A percentile compares a stretch with the other conserved stretches of the same genome.
phyloP scores from a whole-genome alignment of 2,888 invertebrate genomes.

The Zygaena filipendulae region DNA sequence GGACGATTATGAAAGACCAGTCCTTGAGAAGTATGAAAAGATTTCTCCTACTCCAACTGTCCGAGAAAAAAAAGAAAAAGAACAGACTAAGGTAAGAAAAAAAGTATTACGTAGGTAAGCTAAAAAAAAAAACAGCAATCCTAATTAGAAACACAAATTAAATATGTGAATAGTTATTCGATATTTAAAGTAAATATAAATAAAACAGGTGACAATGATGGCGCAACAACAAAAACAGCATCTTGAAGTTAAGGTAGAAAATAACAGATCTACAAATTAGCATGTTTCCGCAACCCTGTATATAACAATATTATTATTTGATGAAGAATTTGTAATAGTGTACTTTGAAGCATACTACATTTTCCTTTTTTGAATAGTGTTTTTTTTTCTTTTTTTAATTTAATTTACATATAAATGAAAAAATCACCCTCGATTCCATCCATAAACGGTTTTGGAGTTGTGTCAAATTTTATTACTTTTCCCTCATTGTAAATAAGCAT shows the following conservation, averaged over 20 bases:
- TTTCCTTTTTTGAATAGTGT: too few relatives aligned
- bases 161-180: too few relatives aligned
- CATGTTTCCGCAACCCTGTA: constrained; percentile 5
- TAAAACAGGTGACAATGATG: constrained; percentile 43
- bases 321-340: too few relatives aligned
- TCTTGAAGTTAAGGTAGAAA: constrained; percentile 52
- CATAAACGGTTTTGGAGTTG: too few relatives aligned
- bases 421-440: too few relatives aligned
- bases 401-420: too few relatives aligned
- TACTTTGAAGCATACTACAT: too few relatives aligned
- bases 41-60: constrained; percentile 54
- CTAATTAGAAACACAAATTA: not conserved
- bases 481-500: too few relatives aligned
- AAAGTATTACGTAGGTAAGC: not conserved
- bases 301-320: not conserved
- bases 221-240: constrained; percentile 40
- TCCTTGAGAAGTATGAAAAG: constrained; percentile 77
- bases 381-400: too few relatives aligned
- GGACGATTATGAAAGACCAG: constrained; percentile 81
- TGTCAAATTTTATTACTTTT: too few relatives aligned
- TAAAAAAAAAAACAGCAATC: not conserved
- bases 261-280: constrained; percentile 5
- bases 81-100: constrained; percentile 35
- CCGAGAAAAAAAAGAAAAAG: constrained; percentile 56
- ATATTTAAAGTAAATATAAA: constrained; percentile 18